Evolutionary conservation across 2,888 invertebrate genomes (phyloP), one percentile per base, ranked within the genome.

Genomic region (Petrolisthes manimaculis): DNA sequence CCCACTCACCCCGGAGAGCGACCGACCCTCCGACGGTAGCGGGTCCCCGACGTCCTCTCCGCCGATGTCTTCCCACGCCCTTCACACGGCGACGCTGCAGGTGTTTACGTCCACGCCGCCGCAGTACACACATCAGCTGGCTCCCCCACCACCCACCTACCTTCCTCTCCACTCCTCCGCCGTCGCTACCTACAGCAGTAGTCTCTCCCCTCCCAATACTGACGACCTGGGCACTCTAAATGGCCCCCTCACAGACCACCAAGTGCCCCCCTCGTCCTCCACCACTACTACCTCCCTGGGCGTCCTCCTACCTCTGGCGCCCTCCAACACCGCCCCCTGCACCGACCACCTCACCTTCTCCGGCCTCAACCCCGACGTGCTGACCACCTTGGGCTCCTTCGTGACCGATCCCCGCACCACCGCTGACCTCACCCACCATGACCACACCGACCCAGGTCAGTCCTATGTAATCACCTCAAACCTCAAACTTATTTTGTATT

Each of bases 1-100:
- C 5, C 89, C 89, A 12, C 86, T 89, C 53, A 89, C 89, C 3
- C 89, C 89, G 2, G 89, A 89, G 24, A 89, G 89, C 61, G 89
- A 89, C 61, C 86, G 79, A 54, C 83, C 89, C 9, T 86, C 86
- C 55, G 86, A 89, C 75, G 89, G 86, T 18, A 86, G 84, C 54
- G 88, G 84, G 18, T 88, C 88, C 18, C 88, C 88, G 12, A 88
- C 84, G 5, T 84, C 88, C 24, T 88, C 88, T 18, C 88, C 88
- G 54, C 84, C 84, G 54, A n/a, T 79, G 8, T 21, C 84, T 0
- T 24, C 79, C 18, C 88, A 83, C 53, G 8, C 71, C 61, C 79
- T 83, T 51, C 75, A 71, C 53, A n/a, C 85, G 14, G 51, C 85
- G 4, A 61, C 78, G 14, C 12, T 55, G 18, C 37, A 37, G 37